Evolutionary conservation across 2,888 invertebrate genomes (phyloP), one percentile per base, ranked within the genome.

Genomic region (Noctua comes): DNA sequence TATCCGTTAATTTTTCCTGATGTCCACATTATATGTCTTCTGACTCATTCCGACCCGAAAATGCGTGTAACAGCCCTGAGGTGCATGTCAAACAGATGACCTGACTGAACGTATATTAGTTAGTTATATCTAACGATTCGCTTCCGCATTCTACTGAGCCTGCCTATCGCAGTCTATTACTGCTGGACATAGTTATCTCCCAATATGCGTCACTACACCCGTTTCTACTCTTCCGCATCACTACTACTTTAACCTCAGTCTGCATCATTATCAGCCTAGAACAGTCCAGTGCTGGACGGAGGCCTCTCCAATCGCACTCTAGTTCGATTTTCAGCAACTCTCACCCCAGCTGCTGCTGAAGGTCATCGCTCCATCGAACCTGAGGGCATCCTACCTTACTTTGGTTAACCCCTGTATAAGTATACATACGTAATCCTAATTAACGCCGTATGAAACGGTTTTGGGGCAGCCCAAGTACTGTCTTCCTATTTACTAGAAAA

Each of bases 401-500:
- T 59, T 59, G 59, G 36, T 40, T 36, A 21, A 11, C 36, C 36
- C 36, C 31, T 10, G 36, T 8, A 10, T 27, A 10, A 48, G 18
- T 18, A 48, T 18, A 31, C 13, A 24, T 16, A 48, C 18, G 13
- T 24, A 3, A 27, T 31, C 6, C 18, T 10, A 48, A 64, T 79
- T 79, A 82, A 2, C 68, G 77, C n/a, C 3, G 11, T 51, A 8
- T 43, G 21, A 10, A 31, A 43, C 31, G 13, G 8, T 64, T 62
- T 57, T 8, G 68, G 65, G 69, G 36, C 27, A 46, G 1, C 27
- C 69, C 69, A 70, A 36, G 27, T 51, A 66, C 2, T 16, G 5
- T 54, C 16, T 57, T 66, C 48, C 18, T 21, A n/a, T 27, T 68
- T n/a, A 66, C 36, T 79, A 27, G n/a, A 62, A 84, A 79, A 59